Evolutionary conservation across 1,140 invertebrate species (phyloP).

Genomic region (Acarapis woodi): DNA sequence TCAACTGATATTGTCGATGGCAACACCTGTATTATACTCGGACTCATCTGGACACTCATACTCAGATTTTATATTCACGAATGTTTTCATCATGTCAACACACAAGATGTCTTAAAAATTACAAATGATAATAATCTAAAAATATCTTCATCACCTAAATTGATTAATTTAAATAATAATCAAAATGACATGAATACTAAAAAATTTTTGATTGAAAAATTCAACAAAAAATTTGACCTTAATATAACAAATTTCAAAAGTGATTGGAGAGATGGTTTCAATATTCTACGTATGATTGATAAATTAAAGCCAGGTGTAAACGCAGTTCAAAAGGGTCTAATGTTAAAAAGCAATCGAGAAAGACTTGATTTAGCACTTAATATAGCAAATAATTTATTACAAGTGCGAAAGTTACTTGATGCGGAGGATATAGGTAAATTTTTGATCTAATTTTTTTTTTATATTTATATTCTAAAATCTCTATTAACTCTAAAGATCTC

Average conservation of each 20-base stretch:
- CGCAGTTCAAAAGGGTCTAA: conserved; percentile 41
- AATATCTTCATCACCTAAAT: no score
- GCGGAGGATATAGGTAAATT: conserved; percentile 90
- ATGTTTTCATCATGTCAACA: no score
- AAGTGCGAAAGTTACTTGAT: conserved; percentile 69
- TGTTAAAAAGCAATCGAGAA: conserved; percentile 35
- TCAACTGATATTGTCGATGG: conserved; percentile 90
- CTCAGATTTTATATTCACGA: conserved; percentile 82
- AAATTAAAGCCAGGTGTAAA: conserved; percentile 74
- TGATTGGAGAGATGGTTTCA: conserved; percentile 85
- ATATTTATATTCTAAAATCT: no score
- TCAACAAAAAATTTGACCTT: no score
- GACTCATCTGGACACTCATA: conserved; percentile 97
- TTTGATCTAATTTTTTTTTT: no score
- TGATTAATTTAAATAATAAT: no score
- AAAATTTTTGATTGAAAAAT: no score
- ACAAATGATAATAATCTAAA: no score
- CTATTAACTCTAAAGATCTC: no score
- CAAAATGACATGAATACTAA: no score
- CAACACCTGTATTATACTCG: conserved; percentile 78
- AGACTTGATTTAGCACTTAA: conserved; percentile 75
- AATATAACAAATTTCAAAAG: conserved; percentile 73
- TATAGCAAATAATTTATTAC: conserved; percentile 64
- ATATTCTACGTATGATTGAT: conserved; percentile 83
- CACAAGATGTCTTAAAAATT: no score